Evolutionary conservation across 2,888 invertebrate species (phyloP).

Genomic region (Thymelicus lineola): DNA sequence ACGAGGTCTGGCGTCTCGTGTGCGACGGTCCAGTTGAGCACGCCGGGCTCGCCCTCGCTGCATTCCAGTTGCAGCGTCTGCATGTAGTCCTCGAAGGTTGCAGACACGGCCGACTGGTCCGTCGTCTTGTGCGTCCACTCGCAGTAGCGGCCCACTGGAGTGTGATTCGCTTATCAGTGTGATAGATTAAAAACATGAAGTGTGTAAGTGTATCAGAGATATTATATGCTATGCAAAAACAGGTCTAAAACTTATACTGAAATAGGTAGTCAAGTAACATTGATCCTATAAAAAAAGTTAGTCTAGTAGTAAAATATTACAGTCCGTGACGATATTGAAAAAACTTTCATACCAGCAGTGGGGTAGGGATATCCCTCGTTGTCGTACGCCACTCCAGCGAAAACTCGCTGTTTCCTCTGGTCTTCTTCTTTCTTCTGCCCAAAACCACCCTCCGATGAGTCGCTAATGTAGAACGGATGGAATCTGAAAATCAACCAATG

Average conservation of each 20-base stretch:
- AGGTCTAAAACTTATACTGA: too few species aligned
- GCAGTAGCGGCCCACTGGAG: constrained; percentile 91
- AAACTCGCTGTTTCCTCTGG: constrained; percentile 89
- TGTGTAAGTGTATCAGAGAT: too few species aligned
- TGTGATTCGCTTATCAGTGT: not conserved
- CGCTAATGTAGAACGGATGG: constrained; percentile 96
- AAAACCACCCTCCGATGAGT: constrained; percentile 93
- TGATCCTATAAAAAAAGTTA: too few species aligned
- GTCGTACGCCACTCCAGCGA: constrained; percentile 92
- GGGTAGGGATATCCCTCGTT: constrained; percentile 91
- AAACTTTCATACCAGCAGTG: constrained; percentile 85
- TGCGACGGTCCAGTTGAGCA: constrained; percentile 94
- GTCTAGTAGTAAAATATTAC: too few species aligned
- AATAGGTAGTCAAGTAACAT: too few species aligned
- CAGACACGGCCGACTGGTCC: constrained; percentile 89
- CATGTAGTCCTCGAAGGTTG: constrained; percentile 92
- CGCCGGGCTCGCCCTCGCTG: constrained; percentile 90
- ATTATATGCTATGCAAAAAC: too few species aligned
- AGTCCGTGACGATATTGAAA: too few species aligned
- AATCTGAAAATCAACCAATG: constrained; percentile 77
- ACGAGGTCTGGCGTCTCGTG: constrained; percentile 92
- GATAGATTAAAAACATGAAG: too few species aligned
- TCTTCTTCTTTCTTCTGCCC: constrained; percentile 91
- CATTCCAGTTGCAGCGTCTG: constrained; percentile 91
- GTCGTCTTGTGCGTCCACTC: constrained; percentile 93